Conservation (phyloP, 2,888 invertebrate genomes). For the Eristalinus aeneus region DNA sequence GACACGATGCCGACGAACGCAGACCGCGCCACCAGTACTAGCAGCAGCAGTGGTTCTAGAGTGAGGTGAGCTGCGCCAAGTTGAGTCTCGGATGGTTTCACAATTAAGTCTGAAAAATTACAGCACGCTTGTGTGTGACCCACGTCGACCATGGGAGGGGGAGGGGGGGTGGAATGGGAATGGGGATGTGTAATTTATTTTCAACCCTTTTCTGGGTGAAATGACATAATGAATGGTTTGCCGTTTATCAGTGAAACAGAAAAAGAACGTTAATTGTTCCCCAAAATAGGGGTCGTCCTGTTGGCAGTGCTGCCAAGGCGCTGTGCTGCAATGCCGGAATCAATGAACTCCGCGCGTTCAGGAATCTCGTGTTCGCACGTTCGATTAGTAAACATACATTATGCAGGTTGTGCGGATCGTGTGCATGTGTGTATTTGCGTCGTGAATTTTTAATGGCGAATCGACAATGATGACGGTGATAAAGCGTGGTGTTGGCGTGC, state of each 20-base stretch:
- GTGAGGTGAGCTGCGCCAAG: not conserved
- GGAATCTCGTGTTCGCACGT: slow-evolving; percentile 1
- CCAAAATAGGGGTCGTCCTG: not conserved
- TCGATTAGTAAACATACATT: slow-evolving; percentile 55
- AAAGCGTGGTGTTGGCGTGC: slow-evolving; percentile 57
- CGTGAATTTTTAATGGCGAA: slow-evolving; percentile 14
- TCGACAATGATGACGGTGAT: slow-evolving; percentile 1
- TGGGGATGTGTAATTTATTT: slow-evolving; percentile 49
- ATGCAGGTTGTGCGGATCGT: slow-evolving; percentile 24
- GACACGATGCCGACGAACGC: too few relatives aligned
- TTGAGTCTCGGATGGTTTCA: slow-evolving; percentile 33
- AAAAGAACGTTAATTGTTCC: not conserved
- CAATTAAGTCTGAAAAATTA: slow-evolving; percentile 60
- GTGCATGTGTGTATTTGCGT: not conserved
- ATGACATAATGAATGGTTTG: slow-evolving; percentile 63
- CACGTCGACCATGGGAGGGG: too few relatives aligned
- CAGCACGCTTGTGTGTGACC: slow-evolving; percentile 31
- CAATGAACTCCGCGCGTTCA: slow-evolving; percentile 26
- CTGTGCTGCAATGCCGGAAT: slow-evolving; percentile 21
- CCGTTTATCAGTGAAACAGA: slow-evolving; percentile 9
- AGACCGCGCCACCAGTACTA: too few relatives aligned
- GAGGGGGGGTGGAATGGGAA: not conserved
- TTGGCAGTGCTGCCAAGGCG: slow-evolving; percentile 51
- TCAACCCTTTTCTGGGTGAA: slow-evolving; percentile 32
- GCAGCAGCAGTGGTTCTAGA: not conserved